A percentile compares a stretch with the other conserved stretches of the same genome.
These are phyloP conservation scores for Heptranchias perlo DNA, from an alignment of 2,113 vertebrate species.

Conservation along the genomic window DNA sequence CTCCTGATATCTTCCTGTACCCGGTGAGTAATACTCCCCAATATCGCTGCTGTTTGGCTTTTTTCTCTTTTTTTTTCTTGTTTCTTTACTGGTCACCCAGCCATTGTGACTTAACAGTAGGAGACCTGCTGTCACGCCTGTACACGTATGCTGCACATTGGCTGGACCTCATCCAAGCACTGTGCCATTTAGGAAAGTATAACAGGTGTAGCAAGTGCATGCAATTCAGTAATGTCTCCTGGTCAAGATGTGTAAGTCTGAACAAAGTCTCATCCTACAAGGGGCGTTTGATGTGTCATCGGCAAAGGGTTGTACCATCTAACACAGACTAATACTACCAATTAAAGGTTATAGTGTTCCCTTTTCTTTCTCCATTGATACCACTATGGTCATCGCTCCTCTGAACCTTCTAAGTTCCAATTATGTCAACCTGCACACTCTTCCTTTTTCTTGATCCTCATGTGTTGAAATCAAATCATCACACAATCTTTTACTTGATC, in stretches of 20 bases:
- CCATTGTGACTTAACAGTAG: conserved; percentile 28
- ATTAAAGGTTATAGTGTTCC: not conserved
- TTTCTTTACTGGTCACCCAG: conserved; percentile 14
- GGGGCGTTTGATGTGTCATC: not conserved
- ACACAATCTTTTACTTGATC: not conserved
- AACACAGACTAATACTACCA: not conserved
- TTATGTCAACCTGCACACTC: not conserved
- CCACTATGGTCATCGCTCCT: not conserved
- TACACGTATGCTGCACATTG: not conserved
- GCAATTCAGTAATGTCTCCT: no score
- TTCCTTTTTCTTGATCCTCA: not conserved
- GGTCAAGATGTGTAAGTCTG: not conserved
- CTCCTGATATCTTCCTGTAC: not conserved
- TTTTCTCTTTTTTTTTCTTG: not conserved
- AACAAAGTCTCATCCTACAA: not conserved
- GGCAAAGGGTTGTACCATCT: not conserved
- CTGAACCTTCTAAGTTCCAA: not conserved
- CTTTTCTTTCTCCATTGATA: not conserved
- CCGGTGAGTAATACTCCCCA: not conserved
- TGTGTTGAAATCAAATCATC: not conserved
- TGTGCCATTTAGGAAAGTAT: not conserved
- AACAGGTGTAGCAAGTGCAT: not conserved
- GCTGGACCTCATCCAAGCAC: not conserved
- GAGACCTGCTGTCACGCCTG: not conserved
- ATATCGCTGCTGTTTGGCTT: not conserved